Percentiles rank a stretch among this genome's conserved stretches.
Evolutionary conservation across 2,888 invertebrate genomes (phyloP).

Genomic region (Leucania comma): DNA sequence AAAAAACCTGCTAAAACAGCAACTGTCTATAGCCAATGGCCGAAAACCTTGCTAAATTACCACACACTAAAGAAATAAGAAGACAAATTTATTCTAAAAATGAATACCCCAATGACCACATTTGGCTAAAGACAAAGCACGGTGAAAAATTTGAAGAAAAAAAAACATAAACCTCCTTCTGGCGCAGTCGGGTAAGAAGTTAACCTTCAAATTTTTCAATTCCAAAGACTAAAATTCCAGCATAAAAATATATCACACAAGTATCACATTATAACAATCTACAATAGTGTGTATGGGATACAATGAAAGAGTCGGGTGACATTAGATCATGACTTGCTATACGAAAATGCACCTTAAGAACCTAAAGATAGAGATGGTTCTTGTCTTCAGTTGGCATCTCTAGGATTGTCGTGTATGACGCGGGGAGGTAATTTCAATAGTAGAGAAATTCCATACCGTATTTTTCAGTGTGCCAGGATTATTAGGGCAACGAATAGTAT

Average conservation of each 20-base stretch:
- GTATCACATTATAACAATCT: conserved; percentile 27
- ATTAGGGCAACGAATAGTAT: conserved; percentile 3
- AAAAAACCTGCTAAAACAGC: too few relatives aligned
- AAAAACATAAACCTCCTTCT: too few relatives aligned
- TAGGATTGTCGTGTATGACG: conserved; percentile 12
- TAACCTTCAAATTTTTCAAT: too few relatives aligned
- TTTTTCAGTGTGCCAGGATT: not conserved
- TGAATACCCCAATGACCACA: too few relatives aligned
- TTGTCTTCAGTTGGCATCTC: not conserved
- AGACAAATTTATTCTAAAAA: too few relatives aligned
- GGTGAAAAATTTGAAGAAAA: not conserved
- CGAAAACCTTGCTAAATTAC: not conserved
- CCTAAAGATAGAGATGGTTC: not conserved
- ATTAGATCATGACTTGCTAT: conserved; percentile 10
- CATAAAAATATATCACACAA: conserved; percentile 25
- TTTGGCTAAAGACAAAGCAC: not conserved
- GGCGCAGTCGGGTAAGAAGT: too few relatives aligned
- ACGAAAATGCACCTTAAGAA: conserved; percentile 8
- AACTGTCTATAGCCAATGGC: too few relatives aligned
- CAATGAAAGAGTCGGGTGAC: conserved; percentile 31
- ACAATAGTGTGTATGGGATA: conserved; percentile 37
- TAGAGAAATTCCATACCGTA: not conserved
- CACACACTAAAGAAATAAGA: too few relatives aligned
- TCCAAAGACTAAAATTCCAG: not conserved
- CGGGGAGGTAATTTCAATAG: conserved; percentile 16